These are phyloP conservation scores for Vipera ursinii DNA, from an alignment of 2,797 vertebrate genomes.

Conservation along the genomic window DNA sequence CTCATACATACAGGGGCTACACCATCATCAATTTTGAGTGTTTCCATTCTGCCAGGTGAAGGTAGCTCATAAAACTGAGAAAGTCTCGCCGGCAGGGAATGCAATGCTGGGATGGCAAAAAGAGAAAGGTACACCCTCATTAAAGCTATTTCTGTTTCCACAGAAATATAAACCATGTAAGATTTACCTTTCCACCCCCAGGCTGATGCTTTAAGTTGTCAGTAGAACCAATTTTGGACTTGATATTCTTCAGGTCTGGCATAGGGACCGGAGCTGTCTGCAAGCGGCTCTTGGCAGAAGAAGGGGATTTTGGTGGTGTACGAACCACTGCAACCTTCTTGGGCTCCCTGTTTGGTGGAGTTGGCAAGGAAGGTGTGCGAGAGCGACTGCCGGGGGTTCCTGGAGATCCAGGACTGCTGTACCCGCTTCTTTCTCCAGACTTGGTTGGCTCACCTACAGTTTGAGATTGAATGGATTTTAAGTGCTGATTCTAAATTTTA, in stretches of 20 bases:
- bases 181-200: slow-evolving; percentile 89
- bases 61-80: background rate
- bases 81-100: background rate
- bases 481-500: background rate
- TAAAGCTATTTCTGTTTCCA: background rate
- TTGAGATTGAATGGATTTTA: background rate
- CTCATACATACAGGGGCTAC: background rate
- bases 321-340: slow-evolving; percentile 95
- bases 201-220: slow-evolving; percentile 96
- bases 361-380: slow-evolving; percentile 78
- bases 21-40: background rate
- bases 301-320: slow-evolving; percentile 90
- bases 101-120: background rate
- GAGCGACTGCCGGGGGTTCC: slow-evolving; percentile 88
- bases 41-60: background rate
- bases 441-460: slow-evolving; percentile 75
- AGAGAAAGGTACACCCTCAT: background rate
- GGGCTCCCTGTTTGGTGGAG: slow-evolving; percentile 84
- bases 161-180: background rate
- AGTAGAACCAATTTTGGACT: slow-evolving; percentile 92
- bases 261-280: slow-evolving; percentile 79
- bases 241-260: slow-evolving; percentile 90
- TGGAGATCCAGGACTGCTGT: slow-evolving; percentile 90
- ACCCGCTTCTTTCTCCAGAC: slow-evolving; percentile 86
- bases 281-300: slow-evolving; percentile 84